Base-by-base conservation (phyloP, 2,797 vertebrate genomes). In the Lepus townsendii region DNA sequence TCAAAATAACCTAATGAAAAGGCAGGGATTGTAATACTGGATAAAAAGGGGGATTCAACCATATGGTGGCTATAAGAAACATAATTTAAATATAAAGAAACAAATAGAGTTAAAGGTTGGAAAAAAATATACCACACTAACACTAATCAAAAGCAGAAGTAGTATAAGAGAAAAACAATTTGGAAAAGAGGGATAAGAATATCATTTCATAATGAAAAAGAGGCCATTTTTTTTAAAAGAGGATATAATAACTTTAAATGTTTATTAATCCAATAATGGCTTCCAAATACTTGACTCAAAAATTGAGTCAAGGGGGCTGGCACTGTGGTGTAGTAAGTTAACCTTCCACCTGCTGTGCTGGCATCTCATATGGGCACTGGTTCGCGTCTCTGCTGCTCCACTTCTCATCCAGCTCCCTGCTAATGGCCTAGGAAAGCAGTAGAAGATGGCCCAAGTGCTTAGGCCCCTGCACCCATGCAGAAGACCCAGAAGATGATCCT, bases 121-220 rank as follows among this genome's bases (percentile, higher is more conserved):
- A 57, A 57, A 57, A 57, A 57, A 17, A 57, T 57, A 57, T 57
- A 57, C 54, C 54, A 75, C 52, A 69, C 7, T n/a, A 87, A 82
- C 16, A 76, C 50, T 52, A 87, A 75, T 69, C 32, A 63, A 68
- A 73, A 94, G 38, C 71, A 88, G 12, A 95, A 30, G 27, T 75
- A 87, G 50, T 75, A 91, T 22, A 35, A 75, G 30, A 26, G 77
- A 62, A 72, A 80, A 86, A 68, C 3, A 80, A 30, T 94, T 75
- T 35, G 75, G 26, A 69, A 26, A 50, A 69, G 68, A 91, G 26
- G 68, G 35, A 73, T 78, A 90, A 75, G 72, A 79, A 73, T 68
- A 20, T 87, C 38, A 91, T 32, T 91, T 86, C 75, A 82, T 82
- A 62, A 63, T 80, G n/a, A 72, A 57, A 86, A 80, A 86, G 60